A percentile compares a stretch with the other conserved stretches of the same genome.
phyloP scores from a whole-genome alignment of 2,113 vertebrate genomes.

The Bubo blakistoni region DNA sequence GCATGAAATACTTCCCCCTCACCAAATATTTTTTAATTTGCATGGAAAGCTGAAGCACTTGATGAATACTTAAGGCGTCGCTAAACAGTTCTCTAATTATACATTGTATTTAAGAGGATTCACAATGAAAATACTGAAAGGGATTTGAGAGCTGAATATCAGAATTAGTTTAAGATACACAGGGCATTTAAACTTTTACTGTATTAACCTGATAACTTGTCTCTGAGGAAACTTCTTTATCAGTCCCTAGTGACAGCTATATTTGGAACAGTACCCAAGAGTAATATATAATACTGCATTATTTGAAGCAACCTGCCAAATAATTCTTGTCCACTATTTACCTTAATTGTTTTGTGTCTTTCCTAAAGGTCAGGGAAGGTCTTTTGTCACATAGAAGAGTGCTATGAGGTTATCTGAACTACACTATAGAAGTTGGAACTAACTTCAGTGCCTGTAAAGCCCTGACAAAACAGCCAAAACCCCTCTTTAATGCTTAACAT shows the following conservation, averaged over 20 bases:
- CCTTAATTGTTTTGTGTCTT: neutral
- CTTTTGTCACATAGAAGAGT: neutral
- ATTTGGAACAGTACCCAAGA: neutral
- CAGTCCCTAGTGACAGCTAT: neutral
- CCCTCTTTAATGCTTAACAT: neutral
- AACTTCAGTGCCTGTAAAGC: neutral
- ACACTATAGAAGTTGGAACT: neutral
- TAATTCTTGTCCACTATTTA: neutral
- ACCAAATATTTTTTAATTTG: neutral
- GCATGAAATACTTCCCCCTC: neutral
- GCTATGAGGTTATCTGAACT: neutral
- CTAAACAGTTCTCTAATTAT: neutral
- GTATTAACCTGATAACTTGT: neutral
- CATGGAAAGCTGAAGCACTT: neutral
- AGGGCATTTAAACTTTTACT: neutral
- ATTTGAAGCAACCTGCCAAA: neutral
- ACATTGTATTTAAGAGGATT: neutral
- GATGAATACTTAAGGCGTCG: neutral
- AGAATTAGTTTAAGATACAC: neutral
- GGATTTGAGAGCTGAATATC: neutral
- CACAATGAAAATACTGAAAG: neutral
- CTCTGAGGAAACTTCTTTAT: neutral
- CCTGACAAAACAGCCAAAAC: neutral
- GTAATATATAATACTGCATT: neutral
- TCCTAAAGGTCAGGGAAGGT: neutral